Conservation (phyloP, 2,113 vertebrate species). For the Peromyscus leucopus region DNA sequence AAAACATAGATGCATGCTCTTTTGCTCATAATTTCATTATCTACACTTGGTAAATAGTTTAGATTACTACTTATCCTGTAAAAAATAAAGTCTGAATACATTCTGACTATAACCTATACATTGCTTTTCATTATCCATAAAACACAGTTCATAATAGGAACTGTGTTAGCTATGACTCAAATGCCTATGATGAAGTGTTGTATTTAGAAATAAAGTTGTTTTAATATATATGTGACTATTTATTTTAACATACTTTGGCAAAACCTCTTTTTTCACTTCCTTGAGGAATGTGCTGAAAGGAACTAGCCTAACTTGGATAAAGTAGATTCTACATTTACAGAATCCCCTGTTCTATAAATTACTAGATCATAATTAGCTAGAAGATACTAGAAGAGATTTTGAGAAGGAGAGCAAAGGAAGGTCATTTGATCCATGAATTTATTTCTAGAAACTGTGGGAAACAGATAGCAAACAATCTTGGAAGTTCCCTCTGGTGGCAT, state of each 20-base stretch:
- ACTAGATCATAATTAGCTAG: background rate
- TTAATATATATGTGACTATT: background rate
- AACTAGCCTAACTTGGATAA: background rate
- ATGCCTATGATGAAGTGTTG: background rate
- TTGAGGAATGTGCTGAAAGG: background rate
- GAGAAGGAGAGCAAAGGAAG: background rate
- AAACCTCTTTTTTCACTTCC: background rate
- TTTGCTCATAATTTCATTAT: background rate
- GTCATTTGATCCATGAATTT: background rate
- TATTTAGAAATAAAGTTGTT: background rate
- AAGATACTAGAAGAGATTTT: background rate
- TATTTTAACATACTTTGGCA: background rate
- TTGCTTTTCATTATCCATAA: background rate
- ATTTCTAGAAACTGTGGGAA: background rate
- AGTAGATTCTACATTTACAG: background rate
- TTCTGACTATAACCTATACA: background rate
- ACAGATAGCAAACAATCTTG: background rate
- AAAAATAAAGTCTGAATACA: background rate
- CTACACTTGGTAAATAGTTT: background rate
- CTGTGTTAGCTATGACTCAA: background rate
- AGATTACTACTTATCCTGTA: background rate
- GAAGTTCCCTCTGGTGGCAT: background rate
- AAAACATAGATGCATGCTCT: background rate
- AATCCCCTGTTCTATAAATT: background rate
- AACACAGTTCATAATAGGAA: background rate